Evolutionary conservation across 2,113 vertebrate genomes (phyloP), one percentile per base, ranked within the genome.

Genomic region (Prietella phreatophila): DNA sequence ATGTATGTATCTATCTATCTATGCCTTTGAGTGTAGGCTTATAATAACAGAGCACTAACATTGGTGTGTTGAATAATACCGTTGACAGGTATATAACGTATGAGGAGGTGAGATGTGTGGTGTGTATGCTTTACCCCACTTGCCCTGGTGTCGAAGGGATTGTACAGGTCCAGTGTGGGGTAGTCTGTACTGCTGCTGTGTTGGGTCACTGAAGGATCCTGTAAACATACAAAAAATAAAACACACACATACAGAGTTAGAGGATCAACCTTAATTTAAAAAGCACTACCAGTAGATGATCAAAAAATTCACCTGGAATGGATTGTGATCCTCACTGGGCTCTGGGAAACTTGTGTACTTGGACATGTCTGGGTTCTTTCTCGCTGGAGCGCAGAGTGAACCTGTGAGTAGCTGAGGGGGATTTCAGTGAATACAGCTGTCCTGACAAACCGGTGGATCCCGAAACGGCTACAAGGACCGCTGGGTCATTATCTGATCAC

Each of bases 81-180:
- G 22, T 10, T 39, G 20, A 8, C 36, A 42, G 2, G 9, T 42
- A 10, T 42, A 39, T 39, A 19, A 22, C 22, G 6, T 25, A 42
- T 25, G 20, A 75, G 60, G 22, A 80, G 27, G 50, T 15, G 82
- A 22, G 42, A 53, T 13, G 5, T 22, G n/a, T 33, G 47, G 36
- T 56, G 53, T 33, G n/a, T 15, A n/a, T 25, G 20, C 42, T 84
- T 88, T 76, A 90, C 87, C 85, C 39, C 85, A 56, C 65, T n/a
- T 8, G 56, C 13, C 69, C 78, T 85, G 82, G 81, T 96, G 88
- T 98, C 97, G 90, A 99, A 99, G 0, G 98, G 98, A 91, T 98
- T 99, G 94, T 99, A 98, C 19, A 97, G 95, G 8, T 98, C 97
- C 90, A 98, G 95, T 0, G 96, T 96, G 84, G 97, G 96, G 78